These are phyloP conservation scores for Acleris cristana DNA, from an alignment of 2,888 invertebrate species.

Conservation along the genomic window DNA sequence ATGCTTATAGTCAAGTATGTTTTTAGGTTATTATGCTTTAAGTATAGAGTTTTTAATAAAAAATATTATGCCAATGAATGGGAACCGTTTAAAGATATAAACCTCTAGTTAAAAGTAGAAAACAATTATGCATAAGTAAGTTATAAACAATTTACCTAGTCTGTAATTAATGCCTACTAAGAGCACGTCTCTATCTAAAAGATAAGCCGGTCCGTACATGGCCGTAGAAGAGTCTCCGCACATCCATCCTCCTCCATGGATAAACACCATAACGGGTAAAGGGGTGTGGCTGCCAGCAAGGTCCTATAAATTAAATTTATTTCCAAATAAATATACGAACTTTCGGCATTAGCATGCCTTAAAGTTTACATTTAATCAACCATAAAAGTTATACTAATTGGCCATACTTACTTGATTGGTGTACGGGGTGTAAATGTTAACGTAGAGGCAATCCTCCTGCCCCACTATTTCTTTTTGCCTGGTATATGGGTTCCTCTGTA, in stretches of 20 bases:
- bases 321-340: too few species aligned
- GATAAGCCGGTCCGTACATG: constrained; percentile 88
- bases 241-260: constrained; percentile 90
- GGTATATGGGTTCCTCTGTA: constrained; percentile 89
- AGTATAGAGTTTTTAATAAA: too few species aligned
- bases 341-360: not conserved
- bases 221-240: constrained; percentile 87
- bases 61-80: too few species aligned
- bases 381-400: too few species aligned
- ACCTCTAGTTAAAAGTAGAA: too few species aligned
- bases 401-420: constrained; percentile 56
- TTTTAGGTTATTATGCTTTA: too few species aligned
- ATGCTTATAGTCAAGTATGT: too few species aligned
- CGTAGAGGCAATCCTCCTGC: constrained; percentile 92
- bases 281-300: constrained; percentile 39
- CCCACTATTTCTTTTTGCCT: constrained; percentile 86
- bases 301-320: constrained; percentile 7
- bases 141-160: constrained; percentile 69
- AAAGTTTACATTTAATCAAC: not conserved
- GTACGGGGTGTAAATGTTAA: constrained; percentile 87
- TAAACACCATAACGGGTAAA: constrained; percentile 89
- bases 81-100: too few species aligned
- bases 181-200: constrained; percentile 88
- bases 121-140: too few species aligned
- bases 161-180: constrained; percentile 89